These are phyloP conservation scores for Aelia acuminata DNA, from an alignment of 2,888 invertebrate genomes.

Conservation along the genomic window DNA sequence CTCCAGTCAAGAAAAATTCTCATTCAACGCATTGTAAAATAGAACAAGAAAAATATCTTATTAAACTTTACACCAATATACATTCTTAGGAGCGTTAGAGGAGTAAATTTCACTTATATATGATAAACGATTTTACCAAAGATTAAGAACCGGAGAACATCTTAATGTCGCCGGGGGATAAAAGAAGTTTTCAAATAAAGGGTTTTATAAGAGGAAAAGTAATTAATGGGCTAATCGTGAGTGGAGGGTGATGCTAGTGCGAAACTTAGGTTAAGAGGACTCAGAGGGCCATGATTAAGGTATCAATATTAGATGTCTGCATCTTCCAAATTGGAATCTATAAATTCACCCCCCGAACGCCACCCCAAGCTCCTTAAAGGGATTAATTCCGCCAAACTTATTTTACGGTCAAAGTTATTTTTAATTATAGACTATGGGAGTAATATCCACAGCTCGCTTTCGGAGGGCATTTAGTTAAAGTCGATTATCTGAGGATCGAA, in stretches of 20 bases:
- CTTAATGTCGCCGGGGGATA: conserved; percentile 3
- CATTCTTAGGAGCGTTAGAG: not conserved
- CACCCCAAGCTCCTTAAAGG: not conserved
- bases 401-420: conserved; percentile 39
- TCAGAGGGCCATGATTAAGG: conserved; percentile 8
- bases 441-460: not conserved
- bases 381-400: conserved; percentile 48
- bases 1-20: not conserved
- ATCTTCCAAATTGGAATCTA: conserved; percentile 39
- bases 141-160: not conserved
- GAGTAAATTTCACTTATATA: not conserved
- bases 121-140: not conserved
- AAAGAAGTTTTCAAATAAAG: conserved; percentile 38
- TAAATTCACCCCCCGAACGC: not conserved
- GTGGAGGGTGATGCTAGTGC: not conserved
- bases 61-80: not conserved
- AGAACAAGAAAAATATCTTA: not conserved
- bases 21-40: not conserved
- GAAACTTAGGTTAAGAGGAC: conserved; percentile 14
- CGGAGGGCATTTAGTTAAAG: not conserved
- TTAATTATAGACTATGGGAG: conserved; percentile 21
- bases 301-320: conserved; percentile 42
- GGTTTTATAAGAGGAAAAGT: not conserved
- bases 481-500: not conserved
- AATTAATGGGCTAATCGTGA: conserved; percentile 32